phyloP scores from a whole-genome alignment of 2,113 vertebrate species.

The Elaphurus davidianus region DNA sequence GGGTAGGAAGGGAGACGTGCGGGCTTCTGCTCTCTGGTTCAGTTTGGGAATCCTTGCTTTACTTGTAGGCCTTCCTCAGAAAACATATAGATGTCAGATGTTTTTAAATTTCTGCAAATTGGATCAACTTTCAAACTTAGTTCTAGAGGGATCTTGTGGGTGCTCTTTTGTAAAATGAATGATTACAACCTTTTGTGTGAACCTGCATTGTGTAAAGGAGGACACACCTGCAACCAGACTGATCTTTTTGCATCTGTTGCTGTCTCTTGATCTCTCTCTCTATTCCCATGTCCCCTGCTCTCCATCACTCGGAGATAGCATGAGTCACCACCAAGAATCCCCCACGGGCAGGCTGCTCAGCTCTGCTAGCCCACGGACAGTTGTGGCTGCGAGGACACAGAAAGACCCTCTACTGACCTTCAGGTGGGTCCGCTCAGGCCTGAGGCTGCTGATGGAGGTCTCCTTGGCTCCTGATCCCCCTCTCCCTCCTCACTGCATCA shows the following conservation, averaged over 20 bases:
- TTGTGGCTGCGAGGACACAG: not conserved
- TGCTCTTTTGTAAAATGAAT: not conserved
- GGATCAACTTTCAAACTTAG: not conserved
- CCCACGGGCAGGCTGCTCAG: not conserved
- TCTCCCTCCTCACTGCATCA: not conserved
- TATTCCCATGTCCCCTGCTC: not conserved
- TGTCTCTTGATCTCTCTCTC: not conserved
- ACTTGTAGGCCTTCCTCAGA: not conserved
- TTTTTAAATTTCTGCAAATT: not conserved
- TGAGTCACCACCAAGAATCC: not conserved
- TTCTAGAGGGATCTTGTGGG: not conserved
- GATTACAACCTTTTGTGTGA: not conserved
- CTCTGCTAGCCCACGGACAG: not conserved
- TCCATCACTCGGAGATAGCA: not conserved
- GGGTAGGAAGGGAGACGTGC: rapidly evolving
- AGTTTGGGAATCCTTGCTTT: not conserved
- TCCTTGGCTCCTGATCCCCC: not conserved
- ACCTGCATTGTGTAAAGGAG: not conserved
- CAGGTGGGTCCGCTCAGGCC: not conserved
- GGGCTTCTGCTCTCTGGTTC: not conserved
- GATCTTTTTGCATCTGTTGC: not conserved
- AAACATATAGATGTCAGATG: not conserved
- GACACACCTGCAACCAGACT: not conserved
- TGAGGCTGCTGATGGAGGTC: not conserved
- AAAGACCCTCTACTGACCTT: not conserved